Evolutionary conservation across 2,797 vertebrate species (phyloP), one percentile per base, ranked within the genome.

Genomic region (Eidolon dupreanum): DNA sequence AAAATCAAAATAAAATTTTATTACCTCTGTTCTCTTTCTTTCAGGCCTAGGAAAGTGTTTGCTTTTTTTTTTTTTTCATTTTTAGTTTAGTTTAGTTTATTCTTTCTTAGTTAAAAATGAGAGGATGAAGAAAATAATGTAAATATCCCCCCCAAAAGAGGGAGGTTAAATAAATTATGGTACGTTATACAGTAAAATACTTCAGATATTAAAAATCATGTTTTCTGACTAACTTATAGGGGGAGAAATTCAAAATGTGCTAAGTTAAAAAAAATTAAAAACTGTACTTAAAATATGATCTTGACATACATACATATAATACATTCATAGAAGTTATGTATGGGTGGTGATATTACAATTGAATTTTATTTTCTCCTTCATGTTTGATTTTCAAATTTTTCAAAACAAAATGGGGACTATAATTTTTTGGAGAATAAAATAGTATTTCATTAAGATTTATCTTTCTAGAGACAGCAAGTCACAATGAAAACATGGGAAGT

Each of bases 1-100:
- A 88, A 75, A 95, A 66, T 93, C 15, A 73, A 91, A 89, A 92
- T 71, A 77, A 93, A 81, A 87, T 66, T 94, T 61, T 93, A 94
- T 78, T 65, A 85, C 59, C 16, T 91, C 89, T 86, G 61, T 26
- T 89, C 46, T 19, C 28, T 92, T 57, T 74, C 51, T 77, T 85
- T 93, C 66, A 84, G 33, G 78, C 51, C 49, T 59, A 88, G 75
- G 22, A 63, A 90, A 63, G 8, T 28, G 70, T 88, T 92, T 85
- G 11, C 57, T 90, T 93, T 88, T 22, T 61, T 89, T 81, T 8
- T 11, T 59, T 90, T 88, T 13, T 46, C 87, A 88, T 88, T 22
- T 66, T 89, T 81, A 6, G 11, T 65, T 90, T 85, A 38, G 77
- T 55, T 88, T 88, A 75, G 26, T 63, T 87, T 84, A 57, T 85